Evolutionary conservation across 2,888 invertebrate genomes (phyloP).

Genomic region (Drosophila fulvimacula): DNA sequence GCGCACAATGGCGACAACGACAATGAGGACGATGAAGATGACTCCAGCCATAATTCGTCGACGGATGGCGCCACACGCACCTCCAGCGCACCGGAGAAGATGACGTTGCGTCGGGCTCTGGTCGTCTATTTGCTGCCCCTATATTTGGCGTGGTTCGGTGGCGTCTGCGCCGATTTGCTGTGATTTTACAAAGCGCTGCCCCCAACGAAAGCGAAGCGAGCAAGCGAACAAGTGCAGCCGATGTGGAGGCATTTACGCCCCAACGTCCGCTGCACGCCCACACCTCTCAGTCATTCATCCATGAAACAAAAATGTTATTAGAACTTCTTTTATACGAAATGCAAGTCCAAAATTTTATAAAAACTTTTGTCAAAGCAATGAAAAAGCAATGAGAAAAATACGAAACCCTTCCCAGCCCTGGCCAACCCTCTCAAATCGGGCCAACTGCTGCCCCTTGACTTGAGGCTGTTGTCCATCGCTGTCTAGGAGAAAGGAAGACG

Average conservation of each 20-base stretch:
- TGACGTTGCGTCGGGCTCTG: conserved; percentile 84
- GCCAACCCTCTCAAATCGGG: conserved; percentile 12
- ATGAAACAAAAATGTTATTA: conserved; percentile 78
- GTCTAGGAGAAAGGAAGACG: conserved; percentile 40
- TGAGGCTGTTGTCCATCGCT: conserved; percentile 21
- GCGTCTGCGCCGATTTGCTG: conserved; percentile 92
- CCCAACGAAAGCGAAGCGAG: conserved; percentile 47
- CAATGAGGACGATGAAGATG: conserved; percentile 32
- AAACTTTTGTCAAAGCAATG: conserved; percentile 76
- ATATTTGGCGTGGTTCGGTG: conserved; percentile 93
- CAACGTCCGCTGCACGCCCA: conserved; percentile 58
- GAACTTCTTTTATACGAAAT: conserved; percentile 65
- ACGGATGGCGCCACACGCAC: conserved; percentile 58
- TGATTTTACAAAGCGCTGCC: conserved; percentile 86
- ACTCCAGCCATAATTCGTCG: conserved; percentile 40
- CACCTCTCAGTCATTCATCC: conserved; percentile 76
- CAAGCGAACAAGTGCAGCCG: conserved; percentile 56
- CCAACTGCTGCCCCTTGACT: conserved; percentile 13
- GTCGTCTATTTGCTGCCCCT: conserved; percentile 92
- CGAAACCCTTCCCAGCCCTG: conserved; percentile 13
- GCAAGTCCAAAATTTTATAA: conserved; percentile 80
- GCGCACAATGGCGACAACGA: conserved; percentile 49
- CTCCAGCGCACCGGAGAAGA: conserved; percentile 68
- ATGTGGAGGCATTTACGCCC: conserved; percentile 32
- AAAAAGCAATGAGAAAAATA: conserved; percentile 51